A percentile compares a stretch with the other conserved stretches of the same genome.
Conservation (phyloP, 2,888 invertebrate species). For the Anoncus sp. region DNA sequence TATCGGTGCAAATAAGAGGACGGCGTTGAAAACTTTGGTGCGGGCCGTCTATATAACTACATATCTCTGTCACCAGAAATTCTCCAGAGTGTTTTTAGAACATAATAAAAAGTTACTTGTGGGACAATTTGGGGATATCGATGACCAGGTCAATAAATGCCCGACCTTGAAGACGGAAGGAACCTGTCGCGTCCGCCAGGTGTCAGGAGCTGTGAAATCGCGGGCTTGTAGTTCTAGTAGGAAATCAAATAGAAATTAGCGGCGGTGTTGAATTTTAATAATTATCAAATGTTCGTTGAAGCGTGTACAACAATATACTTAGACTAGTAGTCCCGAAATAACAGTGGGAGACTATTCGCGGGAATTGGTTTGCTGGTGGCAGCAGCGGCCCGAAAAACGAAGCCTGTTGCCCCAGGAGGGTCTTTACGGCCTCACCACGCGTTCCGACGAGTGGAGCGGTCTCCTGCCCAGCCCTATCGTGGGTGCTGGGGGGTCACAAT, state of each 20-base stretch:
- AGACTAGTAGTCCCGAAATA: slow-evolving; percentile 50
- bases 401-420: slow-evolving; percentile 77
- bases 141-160: slow-evolving; percentile 50
- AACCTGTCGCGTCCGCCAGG: slow-evolving; percentile 35
- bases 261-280: slow-evolving; percentile 25
- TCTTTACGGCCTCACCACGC: slow-evolving; percentile 82
- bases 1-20: not conserved
- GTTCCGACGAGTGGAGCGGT: slow-evolving; percentile 83
- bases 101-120: not conserved
- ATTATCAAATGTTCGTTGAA: slow-evolving; percentile 48
- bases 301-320: slow-evolving; percentile 20
- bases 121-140: not conserved
- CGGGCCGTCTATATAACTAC: not conserved
- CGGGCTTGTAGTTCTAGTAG: not conserved
- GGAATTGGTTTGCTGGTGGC: slow-evolving; percentile 61
- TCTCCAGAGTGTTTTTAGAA: slow-evolving; percentile 2
- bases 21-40: slow-evolving; percentile 15
- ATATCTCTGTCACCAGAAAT: not conserved
- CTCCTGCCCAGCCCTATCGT: slow-evolving; percentile 83
- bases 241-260: not conserved
- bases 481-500: slow-evolving; percentile 83
- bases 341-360: slow-evolving; percentile 62
- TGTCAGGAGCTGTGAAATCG: slow-evolving; percentile 34
- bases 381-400: slow-evolving; percentile 67
- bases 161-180: slow-evolving; percentile 32